Percentiles rank a stretch among this genome's conserved stretches.
These are phyloP conservation scores for Palloptera scutellata DNA, from an alignment of 2,888 invertebrate genomes.

Conservation along the genomic window DNA sequence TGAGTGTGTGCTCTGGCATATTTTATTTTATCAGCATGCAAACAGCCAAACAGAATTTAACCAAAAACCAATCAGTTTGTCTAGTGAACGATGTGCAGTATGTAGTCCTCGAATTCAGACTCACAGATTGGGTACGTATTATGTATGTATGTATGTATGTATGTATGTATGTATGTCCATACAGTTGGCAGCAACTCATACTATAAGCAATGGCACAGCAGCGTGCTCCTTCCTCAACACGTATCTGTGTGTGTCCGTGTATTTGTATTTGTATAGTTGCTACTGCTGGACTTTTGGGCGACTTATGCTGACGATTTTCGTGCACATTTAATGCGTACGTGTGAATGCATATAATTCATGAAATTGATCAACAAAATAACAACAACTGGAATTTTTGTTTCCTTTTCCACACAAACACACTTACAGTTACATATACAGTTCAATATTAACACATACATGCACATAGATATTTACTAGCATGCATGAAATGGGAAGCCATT, in stretches of 20 bases:
- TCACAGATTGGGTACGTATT: not conserved
- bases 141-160: not conserved
- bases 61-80: slow-evolving; percentile 32
- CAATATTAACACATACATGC: not conserved
- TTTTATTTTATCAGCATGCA: slow-evolving; percentile 33
- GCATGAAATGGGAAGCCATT: slow-evolving; percentile 24
- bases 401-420: slow-evolving; percentile 1
- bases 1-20: slow-evolving; percentile 23
- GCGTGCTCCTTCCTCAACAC: not conserved
- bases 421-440: no score
- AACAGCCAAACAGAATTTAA: slow-evolving; percentile 31
- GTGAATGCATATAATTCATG: slow-evolving; percentile 39
- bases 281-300: slow-evolving; percentile 18
- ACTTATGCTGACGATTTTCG: slow-evolving; percentile 27
- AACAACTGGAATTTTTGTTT: not conserved
- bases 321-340: slow-evolving; percentile 35
- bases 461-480: not conserved
- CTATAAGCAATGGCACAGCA: no score
- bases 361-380: slow-evolving; percentile 29
- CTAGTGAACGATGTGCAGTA: not conserved
- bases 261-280: slow-evolving; percentile 22
- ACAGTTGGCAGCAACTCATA: not conserved
- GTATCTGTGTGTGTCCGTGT: slow-evolving; percentile 2
- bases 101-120: not conserved
- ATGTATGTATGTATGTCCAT: not conserved